Conservation (phyloP, 2,797 vertebrate species). For the Amphiprion clarkii region DNA sequence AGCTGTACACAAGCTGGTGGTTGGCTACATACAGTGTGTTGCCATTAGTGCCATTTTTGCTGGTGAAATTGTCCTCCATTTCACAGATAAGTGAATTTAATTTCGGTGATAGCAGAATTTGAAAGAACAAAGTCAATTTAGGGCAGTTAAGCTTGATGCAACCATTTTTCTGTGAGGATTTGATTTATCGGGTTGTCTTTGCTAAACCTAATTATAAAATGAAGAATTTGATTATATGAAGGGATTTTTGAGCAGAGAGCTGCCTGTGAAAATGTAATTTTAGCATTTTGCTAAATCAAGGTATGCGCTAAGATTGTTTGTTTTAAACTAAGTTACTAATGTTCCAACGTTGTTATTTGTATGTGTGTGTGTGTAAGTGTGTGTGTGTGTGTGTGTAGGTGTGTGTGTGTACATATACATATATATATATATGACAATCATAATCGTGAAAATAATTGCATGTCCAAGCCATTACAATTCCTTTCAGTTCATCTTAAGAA, state of each 20-base stretch:
- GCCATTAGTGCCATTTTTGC: conserved; percentile 33
- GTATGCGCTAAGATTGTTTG: conserved; percentile 2
- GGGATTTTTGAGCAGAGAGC: conserved; percentile 39
- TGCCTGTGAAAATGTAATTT: conserved; percentile 29
- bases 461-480: not conserved
- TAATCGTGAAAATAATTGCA: not conserved
- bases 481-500: not conserved
- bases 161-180: conserved; percentile 44
- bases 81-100: conserved; percentile 58
- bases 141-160: conserved; percentile 42
- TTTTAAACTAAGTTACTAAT: conserved; percentile 9
- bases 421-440: not conserved
- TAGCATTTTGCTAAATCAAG: conserved; percentile 15
- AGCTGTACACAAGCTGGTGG: conserved; percentile 26
- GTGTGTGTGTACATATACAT: no score
- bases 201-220: conserved; percentile 46
- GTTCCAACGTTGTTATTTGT: no score
- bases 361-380: not conserved
- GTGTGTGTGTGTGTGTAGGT: not conserved
- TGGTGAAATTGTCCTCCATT: conserved; percentile 41
- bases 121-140: conserved; percentile 46
- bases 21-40: conserved; percentile 17
- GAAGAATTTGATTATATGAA: conserved; percentile 45
- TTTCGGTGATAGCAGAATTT: conserved; percentile 47
- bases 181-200: conserved; percentile 51